These are phyloP conservation scores for Eulemur rufifrons DNA, from an alignment of 2,113 vertebrate species.

Conservation along the genomic window DNA sequence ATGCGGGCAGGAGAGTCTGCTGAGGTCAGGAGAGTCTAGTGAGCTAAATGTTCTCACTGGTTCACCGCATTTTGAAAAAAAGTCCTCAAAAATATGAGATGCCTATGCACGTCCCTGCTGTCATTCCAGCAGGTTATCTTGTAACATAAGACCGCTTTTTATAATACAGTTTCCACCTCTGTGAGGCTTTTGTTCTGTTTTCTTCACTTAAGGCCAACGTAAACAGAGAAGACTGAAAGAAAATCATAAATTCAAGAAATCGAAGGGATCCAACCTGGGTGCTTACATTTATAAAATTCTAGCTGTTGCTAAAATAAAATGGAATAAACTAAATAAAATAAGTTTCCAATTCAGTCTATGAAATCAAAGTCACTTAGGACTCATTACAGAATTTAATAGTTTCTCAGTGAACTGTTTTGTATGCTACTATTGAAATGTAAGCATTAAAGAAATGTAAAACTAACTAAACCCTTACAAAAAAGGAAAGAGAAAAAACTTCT, in stretches of 20 bases:
- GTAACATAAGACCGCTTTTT: not conserved
- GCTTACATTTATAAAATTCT: conserved; percentile 54
- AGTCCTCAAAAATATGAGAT: not conserved
- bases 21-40: not conserved
- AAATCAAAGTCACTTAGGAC: conserved; percentile 76
- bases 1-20: not conserved
- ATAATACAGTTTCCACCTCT: not conserved
- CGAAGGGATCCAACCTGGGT: not conserved
- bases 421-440: conserved; percentile 76
- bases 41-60: not conserved
- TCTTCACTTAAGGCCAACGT: conserved; percentile 43
- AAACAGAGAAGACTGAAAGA: conserved; percentile 11
- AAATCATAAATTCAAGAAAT: conserved; percentile 47
- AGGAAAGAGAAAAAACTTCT: conserved; percentile 59
- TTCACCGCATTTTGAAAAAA: not conserved
- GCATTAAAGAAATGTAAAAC: conserved; percentile 82
- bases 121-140: not conserved
- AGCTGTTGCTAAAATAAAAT: conserved; percentile 41
- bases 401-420: conserved; percentile 79
- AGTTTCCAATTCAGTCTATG: conserved; percentile 66
- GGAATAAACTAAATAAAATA: conserved; percentile 10
- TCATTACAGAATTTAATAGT: conserved; percentile 73
- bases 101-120: not conserved
- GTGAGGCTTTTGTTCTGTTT: conserved; percentile 9
- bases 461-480: conserved; percentile 74